phyloP scores from a whole-genome alignment of 1,140 invertebrate genomes.

The Pristionchus pacificus region DNA sequence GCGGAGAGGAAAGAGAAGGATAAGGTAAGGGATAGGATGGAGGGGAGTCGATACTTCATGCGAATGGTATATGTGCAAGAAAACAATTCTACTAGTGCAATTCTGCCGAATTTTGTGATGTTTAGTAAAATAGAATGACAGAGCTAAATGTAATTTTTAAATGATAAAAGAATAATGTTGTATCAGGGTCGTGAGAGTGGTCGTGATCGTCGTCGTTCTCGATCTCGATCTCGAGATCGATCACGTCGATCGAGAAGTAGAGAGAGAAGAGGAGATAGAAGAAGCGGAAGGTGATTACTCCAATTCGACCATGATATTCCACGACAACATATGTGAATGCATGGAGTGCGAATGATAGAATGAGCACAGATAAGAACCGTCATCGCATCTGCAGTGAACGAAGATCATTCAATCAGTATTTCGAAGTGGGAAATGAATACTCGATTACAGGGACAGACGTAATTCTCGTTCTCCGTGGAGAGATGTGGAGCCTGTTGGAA shows the following conservation, averaged over 20 bases:
- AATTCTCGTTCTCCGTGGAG: neutral
- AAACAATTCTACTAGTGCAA: too few relatives aligned
- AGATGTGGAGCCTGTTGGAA: neutral
- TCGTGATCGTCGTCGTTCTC: neutral
- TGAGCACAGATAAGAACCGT: constrained; percentile 5
- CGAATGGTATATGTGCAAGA: too few relatives aligned
- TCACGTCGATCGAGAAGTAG: constrained; percentile 16
- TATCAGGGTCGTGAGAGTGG: too few relatives aligned
- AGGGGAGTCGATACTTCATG: neutral
- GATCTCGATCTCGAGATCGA: neutral
- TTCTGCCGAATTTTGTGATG: too few relatives aligned
- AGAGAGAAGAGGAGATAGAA: neutral
- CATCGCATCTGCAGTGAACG: neutral
- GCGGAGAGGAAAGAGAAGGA: constrained; percentile 13
- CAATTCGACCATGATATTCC: too few relatives aligned
- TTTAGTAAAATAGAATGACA: neutral
- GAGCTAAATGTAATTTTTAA: neutral
- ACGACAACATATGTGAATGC: too few relatives aligned
- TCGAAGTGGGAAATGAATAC: too few relatives aligned
- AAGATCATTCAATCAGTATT: too few relatives aligned
- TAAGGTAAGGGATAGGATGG: neutral
- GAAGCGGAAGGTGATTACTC: constrained; percentile 10
- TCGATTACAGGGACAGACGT: neutral
- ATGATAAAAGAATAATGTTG: neutral
- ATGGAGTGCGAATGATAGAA: too few relatives aligned